Evolutionary conservation across 2,797 vertebrate species (phyloP).

Genomic region (Poeciliopsis infans): DNA sequence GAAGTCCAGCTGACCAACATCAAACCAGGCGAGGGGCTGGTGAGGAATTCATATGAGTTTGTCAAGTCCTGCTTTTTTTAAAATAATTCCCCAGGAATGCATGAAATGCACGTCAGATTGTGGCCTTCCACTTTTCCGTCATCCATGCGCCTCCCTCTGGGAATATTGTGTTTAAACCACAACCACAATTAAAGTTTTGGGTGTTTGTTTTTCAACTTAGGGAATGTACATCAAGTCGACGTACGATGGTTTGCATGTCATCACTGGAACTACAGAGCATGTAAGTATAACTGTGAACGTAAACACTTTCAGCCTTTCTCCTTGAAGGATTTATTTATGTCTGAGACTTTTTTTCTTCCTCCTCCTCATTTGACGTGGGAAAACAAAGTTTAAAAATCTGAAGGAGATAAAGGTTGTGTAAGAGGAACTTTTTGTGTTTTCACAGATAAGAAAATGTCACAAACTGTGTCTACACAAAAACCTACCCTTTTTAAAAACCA

Average conservation of each 20-base stretch:
- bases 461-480: conserved; percentile 30
- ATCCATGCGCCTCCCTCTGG: conserved; percentile 20
- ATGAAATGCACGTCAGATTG: conserved; percentile 34
- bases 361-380: neutral
- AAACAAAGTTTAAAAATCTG: conserved; percentile 14
- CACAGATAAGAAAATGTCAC: conserved; percentile 15
- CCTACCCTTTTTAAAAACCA: conserved; percentile 33
- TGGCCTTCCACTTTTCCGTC: conserved; percentile 26
- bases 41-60: conserved; percentile 71
- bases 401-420: conserved; percentile 19
- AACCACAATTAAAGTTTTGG: conserved; percentile 6
- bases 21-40: conserved; percentile 92
- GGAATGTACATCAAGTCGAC: conserved; percentile 99
- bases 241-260: conserved; percentile 94
- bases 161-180: conserved; percentile 26
- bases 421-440: conserved; percentile 32
- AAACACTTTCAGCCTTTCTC: neutral
- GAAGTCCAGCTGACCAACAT: conserved; percentile 90
- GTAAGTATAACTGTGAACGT: conserved; percentile 81
- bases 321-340: conserved; percentile 1
- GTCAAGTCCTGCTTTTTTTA: neutral
- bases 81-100: conserved; percentile 34
- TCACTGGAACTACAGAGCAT: conserved; percentile 95
- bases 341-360: neutral
- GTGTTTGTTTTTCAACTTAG: conserved; percentile 64